Conservation (phyloP, 2,888 invertebrate species). For the Ptilodon capucinus region DNA sequence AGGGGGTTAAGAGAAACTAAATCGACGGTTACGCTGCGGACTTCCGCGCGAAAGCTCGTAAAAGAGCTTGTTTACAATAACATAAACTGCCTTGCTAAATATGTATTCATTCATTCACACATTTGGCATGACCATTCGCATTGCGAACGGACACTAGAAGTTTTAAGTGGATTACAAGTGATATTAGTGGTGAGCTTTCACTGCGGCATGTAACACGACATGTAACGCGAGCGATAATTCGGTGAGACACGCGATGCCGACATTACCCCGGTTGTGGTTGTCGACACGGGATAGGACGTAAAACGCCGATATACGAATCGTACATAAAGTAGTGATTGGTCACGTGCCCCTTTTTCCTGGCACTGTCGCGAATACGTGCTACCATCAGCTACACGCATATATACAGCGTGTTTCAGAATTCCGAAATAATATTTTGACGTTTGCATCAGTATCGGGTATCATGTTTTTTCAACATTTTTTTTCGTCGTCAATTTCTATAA, state of each 20-base stretch:
- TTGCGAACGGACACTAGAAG: conserved; percentile 38
- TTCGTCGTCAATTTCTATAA: too few relatives aligned
- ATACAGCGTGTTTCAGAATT: too few relatives aligned
- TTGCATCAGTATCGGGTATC: too few relatives aligned
- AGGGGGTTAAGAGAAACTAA: too few relatives aligned
- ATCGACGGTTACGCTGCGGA: too few relatives aligned
- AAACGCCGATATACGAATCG: conserved; percentile 7
- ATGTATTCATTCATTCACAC: conserved; percentile 35
- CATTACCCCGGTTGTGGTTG: conserved; percentile 50
- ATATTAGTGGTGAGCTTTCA: conserved; percentile 61
- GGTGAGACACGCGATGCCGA: conserved; percentile 59
- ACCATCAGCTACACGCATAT: neutral
- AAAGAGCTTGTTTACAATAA: conserved; percentile 23
- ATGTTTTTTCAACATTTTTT: too few relatives aligned
- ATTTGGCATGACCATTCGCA: conserved; percentile 35
- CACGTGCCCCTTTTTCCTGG: conserved; percentile 1
- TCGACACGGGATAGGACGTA: conserved; percentile 36
- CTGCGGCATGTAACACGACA: conserved; percentile 55
- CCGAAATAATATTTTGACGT: too few relatives aligned
- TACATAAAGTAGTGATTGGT: conserved; percentile 14
- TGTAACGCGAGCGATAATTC: conserved; percentile 58
- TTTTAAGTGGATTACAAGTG: conserved; percentile 69
- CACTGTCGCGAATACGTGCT: neutral
- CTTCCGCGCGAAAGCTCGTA: too few relatives aligned
- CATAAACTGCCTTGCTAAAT: conserved; percentile 26